Evolutionary conservation across 2,113 vertebrate genomes (phyloP), one percentile per base, ranked within the genome.

Genomic region (Ctenodactylus gundi): DNA sequence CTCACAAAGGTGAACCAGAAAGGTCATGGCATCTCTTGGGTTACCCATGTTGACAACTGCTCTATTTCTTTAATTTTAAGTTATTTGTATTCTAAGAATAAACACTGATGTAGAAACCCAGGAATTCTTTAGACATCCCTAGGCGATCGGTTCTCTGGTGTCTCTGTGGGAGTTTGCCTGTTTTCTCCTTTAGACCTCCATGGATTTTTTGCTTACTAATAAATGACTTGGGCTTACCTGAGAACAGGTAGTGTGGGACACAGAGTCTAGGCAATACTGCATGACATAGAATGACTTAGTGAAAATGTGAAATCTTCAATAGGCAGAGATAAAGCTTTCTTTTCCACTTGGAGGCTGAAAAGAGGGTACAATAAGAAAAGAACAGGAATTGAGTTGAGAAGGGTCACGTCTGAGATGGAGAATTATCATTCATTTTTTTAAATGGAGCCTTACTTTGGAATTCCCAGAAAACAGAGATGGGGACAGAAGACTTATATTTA

Each of bases 401-500:
- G 36, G 58, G 36, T n/a, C 15, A 72, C 91, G 72, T 85, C 57
- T 86, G 46, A 82, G 53, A 20, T 27, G 36, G 27, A 58, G 55
- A 91, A 34, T 82, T 81, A 36, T 15, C 58, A 46, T 73, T 88
- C 31, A 1, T 36, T 58, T 62, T 86, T 64, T 76, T 34, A 49
- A 46, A 55, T 23, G 62, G 41, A 55, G 8, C 29, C 55, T 85
- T 72, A 27, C 53, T 17, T 81, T 53, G 65, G n/a, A 58, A 88
- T 94, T 94, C 10, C 29, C 67, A 85, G 72, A 92, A 92, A 85
- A 57, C 68, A 88, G 86, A 80, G 39, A 13, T 27, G 20, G 80
- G 49, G 60, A 49, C 21, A 58, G 44, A 57, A 18, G 21, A 36
- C 70, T 88, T 55, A 0, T 39, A 17, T 70, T 41, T 81, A 49